Conservation (phyloP, 2,888 invertebrate species). For the Lissocephala sabroskyi region DNA sequence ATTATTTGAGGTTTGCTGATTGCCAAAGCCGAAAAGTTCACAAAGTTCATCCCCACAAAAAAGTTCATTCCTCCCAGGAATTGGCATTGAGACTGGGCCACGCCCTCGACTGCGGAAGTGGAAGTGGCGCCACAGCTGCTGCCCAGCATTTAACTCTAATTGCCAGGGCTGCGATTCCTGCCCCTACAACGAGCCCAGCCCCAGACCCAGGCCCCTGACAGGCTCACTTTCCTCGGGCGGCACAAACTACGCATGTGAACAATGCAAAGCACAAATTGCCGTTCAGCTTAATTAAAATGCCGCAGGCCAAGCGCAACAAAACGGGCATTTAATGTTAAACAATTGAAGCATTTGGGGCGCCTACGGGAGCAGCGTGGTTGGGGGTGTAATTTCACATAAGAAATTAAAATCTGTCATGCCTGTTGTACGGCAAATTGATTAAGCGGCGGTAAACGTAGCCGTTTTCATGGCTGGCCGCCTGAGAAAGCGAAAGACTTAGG, state of each 20-base stretch:
- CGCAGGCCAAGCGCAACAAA: conserved; percentile 50
- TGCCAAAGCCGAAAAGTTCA: conserved; percentile 17
- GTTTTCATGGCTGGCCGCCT: too few species aligned
- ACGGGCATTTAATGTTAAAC: conserved; percentile 32
- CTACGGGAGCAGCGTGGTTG: too few species aligned
- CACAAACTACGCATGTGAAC: conserved; percentile 15
- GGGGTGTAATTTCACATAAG: conserved; percentile 21
- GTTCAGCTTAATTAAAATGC: conserved; percentile 38
- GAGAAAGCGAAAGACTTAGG: conserved; percentile 53
- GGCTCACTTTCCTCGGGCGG: conserved; percentile 13
- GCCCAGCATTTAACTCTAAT: not conserved
- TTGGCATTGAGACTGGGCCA: conserved; percentile 43
- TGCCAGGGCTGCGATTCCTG: too few species aligned
- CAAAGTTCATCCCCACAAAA: too few species aligned
- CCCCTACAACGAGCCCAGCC: too few species aligned
- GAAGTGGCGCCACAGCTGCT: not conserved
- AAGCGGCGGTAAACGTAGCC: too few species aligned
- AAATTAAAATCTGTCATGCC: not conserved
- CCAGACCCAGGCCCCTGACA: too few species aligned
- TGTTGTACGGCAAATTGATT: too few species aligned
- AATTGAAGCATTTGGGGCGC: not conserved
- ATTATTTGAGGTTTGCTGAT: conserved; percentile 37
- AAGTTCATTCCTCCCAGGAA: conserved; percentile 54
- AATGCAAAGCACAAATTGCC: conserved; percentile 42
- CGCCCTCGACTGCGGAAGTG: conserved; percentile 42